Evolutionary conservation across 2,797 vertebrate species (phyloP), one percentile per base, ranked within the genome.

Genomic region (Ceryle rudis): DNA sequence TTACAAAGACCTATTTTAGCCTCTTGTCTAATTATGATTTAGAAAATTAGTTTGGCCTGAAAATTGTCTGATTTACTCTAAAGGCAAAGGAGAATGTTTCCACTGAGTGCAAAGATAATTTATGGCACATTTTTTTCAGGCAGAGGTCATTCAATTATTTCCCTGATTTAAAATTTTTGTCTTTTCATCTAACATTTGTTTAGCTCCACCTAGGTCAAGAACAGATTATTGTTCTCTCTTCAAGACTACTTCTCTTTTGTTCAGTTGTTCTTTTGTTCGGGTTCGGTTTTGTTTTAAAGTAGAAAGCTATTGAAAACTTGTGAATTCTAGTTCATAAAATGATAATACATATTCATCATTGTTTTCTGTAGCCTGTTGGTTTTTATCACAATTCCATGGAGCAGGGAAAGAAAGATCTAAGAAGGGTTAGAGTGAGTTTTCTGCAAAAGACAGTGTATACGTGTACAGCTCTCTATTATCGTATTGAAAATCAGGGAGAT

Each of bases 1-100:
- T 94, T 94, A 93, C 88, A 92, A 96, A 95, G 77, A 91, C 82
- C 83, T 90, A 92, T 95, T 96, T 95, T 95, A 94, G 89, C 91
- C 84, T 94, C 96, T 93, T 94, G 88, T 91, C 95, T 96, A 97
- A 96, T 97, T 97, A 94, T 79, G 95, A 96, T 90, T 96, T 94
- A 96, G 93, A 97, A 97, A 97, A 96, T 97, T 96, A 79, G 86
- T 97, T 96, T 96, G 94, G 89, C 89, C 91, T 95, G 86, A 94
- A 97, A 97, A 93, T 96, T 92, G 95, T 90, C 90, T 94, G 95
- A 95, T 91, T 96, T 97, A 95, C 94, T 97, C 96, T 95, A 89
- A 97, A 97, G 96, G 93, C 92, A 94, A 89, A 95, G 51, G 58
- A 95, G 95, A 95, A 95, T 88, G 86, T 94, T 93, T 95, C 92